Conservation (phyloP, 2,888 invertebrate genomes). For the Notodonta ziczac region DNA sequence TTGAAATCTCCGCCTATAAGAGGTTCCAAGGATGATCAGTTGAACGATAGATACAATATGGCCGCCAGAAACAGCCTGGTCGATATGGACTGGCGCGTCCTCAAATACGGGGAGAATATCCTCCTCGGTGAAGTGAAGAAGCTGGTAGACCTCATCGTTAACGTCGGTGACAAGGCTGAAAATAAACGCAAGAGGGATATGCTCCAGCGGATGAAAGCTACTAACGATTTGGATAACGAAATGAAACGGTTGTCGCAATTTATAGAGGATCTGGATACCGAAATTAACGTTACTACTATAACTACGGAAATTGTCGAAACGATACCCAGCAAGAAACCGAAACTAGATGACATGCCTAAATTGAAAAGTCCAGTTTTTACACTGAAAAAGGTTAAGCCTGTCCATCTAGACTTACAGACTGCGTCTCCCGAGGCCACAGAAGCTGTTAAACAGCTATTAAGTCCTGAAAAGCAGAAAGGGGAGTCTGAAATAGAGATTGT, state of each 20-base stretch:
- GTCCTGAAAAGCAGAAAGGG: constrained; percentile 60
- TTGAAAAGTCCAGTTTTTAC: constrained; percentile 71
- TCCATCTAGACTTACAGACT: constrained; percentile 51
- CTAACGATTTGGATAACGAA: constrained; percentile 71
- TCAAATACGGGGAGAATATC: constrained; percentile 80
- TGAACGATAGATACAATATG: constrained; percentile 70
- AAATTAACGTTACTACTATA: constrained; percentile 52
- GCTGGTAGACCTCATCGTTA: constrained; percentile 65
- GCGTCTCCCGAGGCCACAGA: constrained; percentile 36
- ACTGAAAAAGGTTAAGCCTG: constrained; percentile 70
- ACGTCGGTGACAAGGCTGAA: constrained; percentile 56
- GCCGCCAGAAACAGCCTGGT: constrained; percentile 71
- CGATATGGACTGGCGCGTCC: constrained; percentile 79
- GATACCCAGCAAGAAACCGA: constrained; percentile 43
- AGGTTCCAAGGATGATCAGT: constrained; percentile 55
- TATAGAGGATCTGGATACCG: constrained; percentile 71
- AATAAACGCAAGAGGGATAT: constrained; percentile 59
- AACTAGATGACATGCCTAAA: constrained; percentile 47
- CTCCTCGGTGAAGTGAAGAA: constrained; percentile 75
- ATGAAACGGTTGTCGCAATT: constrained; percentile 77
- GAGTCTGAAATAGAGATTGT: constrained; percentile 54
- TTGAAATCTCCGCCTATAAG: constrained; percentile 56
- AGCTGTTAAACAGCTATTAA: constrained; percentile 36
- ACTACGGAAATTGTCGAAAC: constrained; percentile 41
- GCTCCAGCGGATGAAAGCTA: constrained; percentile 57